Base-by-base conservation (phyloP, 2,888 invertebrate genomes). In the Hypsopygia costalis region DNA sequence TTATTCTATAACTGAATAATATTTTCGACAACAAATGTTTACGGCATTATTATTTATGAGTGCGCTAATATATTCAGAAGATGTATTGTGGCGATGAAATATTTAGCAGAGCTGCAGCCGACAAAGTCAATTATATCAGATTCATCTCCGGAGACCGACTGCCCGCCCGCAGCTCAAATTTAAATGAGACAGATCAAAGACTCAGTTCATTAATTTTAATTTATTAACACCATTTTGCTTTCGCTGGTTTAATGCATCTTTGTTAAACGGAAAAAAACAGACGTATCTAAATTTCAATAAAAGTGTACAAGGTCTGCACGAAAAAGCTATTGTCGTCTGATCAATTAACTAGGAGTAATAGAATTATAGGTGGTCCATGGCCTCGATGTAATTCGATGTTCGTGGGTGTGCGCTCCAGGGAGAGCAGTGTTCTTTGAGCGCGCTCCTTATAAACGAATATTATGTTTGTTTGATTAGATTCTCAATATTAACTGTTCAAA, bases 181-280 rank as follows among this genome's bases (percentile, higher is more conserved):
- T 60, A 68, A 71, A 72, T 69, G 43, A 37, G 46, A 41, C 46
- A 44, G 58, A 65, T 66, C 58, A 58, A 57, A 61, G 58, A 44
- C 47, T 45, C 41, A 44, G 35, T 51, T 46, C 33, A 41, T 51
- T 44, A 42, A 43, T 50, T 48, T 50, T 43, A 42, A 43, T 51
- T 51, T 47, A 44, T 52, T 45, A 49, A 45, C 37, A 40, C 20
- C 41, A 41, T 21, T 42, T 38, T 29, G 27, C 27, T 35, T 36
- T 10, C 25, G 40, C 29, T 25, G 34, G 30, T 36, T 40, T 34
- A 30, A 45, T 42, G 34, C 31, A 42, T 32, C 34, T 36, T 30
- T 30, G 39, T 39, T 29, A 33, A 34, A 11, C 8, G 25, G 10
- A 12, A 33, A 11, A 27, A 33, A 28, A 33, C 27, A n/a, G n/a